These are phyloP conservation scores for Panzeria rudis DNA, from an alignment of 2,888 invertebrate genomes.

Conservation along the genomic window DNA sequence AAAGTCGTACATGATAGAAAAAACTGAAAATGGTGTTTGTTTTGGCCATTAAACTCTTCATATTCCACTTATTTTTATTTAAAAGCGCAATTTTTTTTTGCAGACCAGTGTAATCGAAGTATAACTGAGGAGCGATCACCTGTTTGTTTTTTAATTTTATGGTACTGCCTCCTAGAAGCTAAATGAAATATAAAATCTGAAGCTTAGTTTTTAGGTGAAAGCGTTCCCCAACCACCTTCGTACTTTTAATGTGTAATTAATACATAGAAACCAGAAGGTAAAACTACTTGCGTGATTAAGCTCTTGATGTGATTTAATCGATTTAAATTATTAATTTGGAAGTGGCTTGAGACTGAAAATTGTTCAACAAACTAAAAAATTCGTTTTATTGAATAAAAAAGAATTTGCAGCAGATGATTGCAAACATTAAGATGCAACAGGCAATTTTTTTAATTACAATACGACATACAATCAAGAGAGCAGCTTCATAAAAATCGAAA, in stretches of 20 bases:
- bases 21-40: no score
- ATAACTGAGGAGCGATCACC: no score
- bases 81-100: no score
- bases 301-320: not conserved
- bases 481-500: not conserved
- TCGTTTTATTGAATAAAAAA: constrained; percentile 6
- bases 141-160: no score
- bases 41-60: no score
- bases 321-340: not conserved
- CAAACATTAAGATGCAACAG: not conserved
- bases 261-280: constrained; percentile 12
- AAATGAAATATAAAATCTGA: no score
- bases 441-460: not conserved
- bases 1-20: no score
- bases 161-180: no score
- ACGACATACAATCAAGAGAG: constrained; percentile 13
- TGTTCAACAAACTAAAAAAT: constrained; percentile 25
- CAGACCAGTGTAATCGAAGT: no score
- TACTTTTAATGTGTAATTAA: not conserved
- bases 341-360: not conserved
- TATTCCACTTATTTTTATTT: no score
- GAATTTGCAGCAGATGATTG: constrained; percentile 37
- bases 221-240: not conserved
- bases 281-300: constrained; percentile 19
- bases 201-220: not conserved